A percentile compares a stretch with the other conserved stretches of the same genome.
phyloP scores from a whole-genome alignment of 2,888 invertebrate species.

The Sinhomidia bicolor region DNA sequence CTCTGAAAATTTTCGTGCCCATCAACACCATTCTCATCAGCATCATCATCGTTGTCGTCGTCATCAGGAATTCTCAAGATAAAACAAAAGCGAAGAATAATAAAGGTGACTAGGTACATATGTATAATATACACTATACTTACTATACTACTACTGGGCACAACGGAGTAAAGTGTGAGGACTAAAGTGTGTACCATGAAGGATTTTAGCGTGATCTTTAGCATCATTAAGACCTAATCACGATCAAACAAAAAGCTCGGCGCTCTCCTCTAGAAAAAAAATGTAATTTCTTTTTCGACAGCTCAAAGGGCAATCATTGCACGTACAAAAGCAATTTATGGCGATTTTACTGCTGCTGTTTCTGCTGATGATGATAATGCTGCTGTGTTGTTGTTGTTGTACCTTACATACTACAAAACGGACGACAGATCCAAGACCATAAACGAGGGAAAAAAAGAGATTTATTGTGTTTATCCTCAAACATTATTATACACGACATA shows the following conservation, averaged over 20 bases:
- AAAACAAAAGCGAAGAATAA: conserved; percentile 5
- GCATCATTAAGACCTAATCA: conserved; percentile 67
- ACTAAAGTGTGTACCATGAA: not conserved
- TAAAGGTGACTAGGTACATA: conserved; percentile 13
- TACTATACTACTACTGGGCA: too few relatives aligned
- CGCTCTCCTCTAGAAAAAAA: not conserved
- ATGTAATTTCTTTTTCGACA: conserved; percentile 64
- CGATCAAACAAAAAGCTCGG: conserved; percentile 30
- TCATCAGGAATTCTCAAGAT: not conserved
- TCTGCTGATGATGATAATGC: too few relatives aligned
- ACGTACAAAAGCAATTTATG: conserved; percentile 58
- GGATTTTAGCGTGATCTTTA: conserved; percentile 62
- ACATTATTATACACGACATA: conserved; percentile 21
- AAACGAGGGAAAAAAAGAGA: conserved; percentile 7
- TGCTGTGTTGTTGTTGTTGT: not conserved
- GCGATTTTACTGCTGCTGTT: conserved; percentile 30
- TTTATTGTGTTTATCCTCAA: conserved; percentile 61
- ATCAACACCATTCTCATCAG: not conserved
- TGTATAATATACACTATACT: too few relatives aligned
- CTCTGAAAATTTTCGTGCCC: conserved; percentile 14
- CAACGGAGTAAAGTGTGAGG: not conserved
- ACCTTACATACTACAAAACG: not conserved
- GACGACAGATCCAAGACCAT: too few relatives aligned
- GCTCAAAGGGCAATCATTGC: conserved; percentile 65
- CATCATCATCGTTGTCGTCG: not conserved